Evolutionary conservation across 1,140 invertebrate genomes (phyloP), one percentile per base, ranked within the genome.

Genomic region (Drosophila takahashii): DNA sequence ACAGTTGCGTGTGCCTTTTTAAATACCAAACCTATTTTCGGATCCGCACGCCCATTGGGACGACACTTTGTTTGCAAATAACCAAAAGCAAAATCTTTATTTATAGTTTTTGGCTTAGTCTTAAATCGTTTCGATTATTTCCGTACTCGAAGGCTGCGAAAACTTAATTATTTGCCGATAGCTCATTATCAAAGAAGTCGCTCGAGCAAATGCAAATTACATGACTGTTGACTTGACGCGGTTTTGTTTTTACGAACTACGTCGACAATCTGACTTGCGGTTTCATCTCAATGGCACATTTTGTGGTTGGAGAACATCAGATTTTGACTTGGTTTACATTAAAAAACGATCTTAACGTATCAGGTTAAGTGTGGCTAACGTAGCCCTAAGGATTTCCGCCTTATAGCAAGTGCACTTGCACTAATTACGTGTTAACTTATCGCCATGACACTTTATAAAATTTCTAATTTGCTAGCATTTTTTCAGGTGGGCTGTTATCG

Each of bases 181-280:
- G 64, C 66, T 18, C 34, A 48, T 57, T 70, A 69, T 70, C 50
- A 47, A 47, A 48, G 32, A 36, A 67, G 22, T 66, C 27, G 37
- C 1, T 9, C 15, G 36, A 32, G 34, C 26, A 27, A 54, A 32
- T 56, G 15, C 50, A 47, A 56, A 56, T 39, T 59, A 18, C 15
- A 36, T 36, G 10, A 13, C 29, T 34, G 16, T 18, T 9, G 4
- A 41, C 10, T 26, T n/a, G 32, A 29, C n/a, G 36, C 42, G 11
- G 16, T 42, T 42, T 66, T 41, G 5, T 34, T 18, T 70, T 67
- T 56, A 45, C 50, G 36, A 70, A 70, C 66, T 57, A 34, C 64
- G 64, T 22, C 42, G 51, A 57, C 56, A 48, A 15, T 57, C 9
- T 8, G 36, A 57, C 13, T 47, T 70, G 66, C n/a, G 66, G 66